Evolutionary conservation across 2,888 invertebrate genomes (phyloP), one percentile per base, ranked within the genome.

Genomic region (Plutella xylostella): DNA sequence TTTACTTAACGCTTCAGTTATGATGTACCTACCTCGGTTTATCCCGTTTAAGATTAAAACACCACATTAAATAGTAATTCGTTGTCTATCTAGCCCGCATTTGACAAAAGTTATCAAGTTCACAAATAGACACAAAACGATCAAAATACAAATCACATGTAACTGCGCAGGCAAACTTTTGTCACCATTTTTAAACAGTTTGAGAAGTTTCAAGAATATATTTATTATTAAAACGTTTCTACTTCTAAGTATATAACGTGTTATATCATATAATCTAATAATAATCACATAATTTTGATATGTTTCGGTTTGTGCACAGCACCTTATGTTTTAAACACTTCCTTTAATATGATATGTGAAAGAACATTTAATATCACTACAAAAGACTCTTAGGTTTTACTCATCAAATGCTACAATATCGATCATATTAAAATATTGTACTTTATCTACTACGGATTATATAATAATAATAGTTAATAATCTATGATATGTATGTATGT

Each of bases 351-450:
- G 49, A 51, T 49, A 54, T 47, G 55, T 58, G 56, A 58, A 56
- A 53, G 56, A 55, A 55, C 59, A 15, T 25, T 25, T 17, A 22
- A 6, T 31, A 15, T 42, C 42, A 20, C 42, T 42, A 42, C 42
- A 31, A 42, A 42, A 31, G 39, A 39, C 19, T n/a, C 41, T 41
- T 41, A 41, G 12, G 7, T 18, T n/a, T n/a, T 31, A 42, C 18
- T 19, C 12, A 17, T 57, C 64, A 65, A 66, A 72, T 62, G 62
- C 76, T 77, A 79, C 69, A 77, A 79, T 78, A 80, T 63, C 70
- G 69, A 75, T 71, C 68, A 74, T 80, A 82, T 71, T 82, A 80
- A 79, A 79, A 80, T 82, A 78, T 77, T 74, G 65, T 75, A 75
- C 67, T 73, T 73, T 76, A 78, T 72, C 54, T 57, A 58, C 75